These are phyloP conservation scores for Xiphophorus maculatus DNA, from an alignment of 2,113 vertebrate species.

Conservation along the genomic window DNA sequence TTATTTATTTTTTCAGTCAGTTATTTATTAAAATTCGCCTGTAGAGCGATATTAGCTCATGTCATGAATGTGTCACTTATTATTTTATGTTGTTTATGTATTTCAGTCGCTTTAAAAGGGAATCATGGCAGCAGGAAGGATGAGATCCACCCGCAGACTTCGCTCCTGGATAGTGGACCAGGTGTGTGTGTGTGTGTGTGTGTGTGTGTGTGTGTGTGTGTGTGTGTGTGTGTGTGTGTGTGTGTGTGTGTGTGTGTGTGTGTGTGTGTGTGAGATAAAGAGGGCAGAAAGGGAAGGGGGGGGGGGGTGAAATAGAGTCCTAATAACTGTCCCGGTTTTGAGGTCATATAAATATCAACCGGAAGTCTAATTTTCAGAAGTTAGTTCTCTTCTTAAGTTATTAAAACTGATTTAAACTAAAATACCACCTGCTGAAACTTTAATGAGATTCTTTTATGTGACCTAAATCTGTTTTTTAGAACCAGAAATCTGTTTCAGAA, in stretches of 20 bases:
- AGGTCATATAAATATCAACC: no score
- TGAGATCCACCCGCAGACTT: conserved; percentile 83
- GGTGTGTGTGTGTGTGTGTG: conserved; percentile 40
- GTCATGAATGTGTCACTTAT: not conserved
- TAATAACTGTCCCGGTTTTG: not conserved
- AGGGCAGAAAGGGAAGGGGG: not conserved
- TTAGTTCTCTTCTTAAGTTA: not conserved
- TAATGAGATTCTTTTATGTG: no score
- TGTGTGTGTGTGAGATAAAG: no score
- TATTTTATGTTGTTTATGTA: not conserved
- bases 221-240: no score
- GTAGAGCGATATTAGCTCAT: not conserved
- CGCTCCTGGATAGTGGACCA: conserved; percentile 88
- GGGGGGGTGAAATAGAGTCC: not conserved
- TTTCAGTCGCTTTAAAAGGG: not conserved
- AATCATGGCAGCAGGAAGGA: conserved; percentile 77
- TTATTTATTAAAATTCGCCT: not conserved
- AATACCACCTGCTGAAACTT: no score
- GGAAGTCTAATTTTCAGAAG: not conserved
- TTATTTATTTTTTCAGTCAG: not conserved
- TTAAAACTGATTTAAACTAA: no score
- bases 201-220: conserved; percentile 35
- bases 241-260: conserved; percentile 36
- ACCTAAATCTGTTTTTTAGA: no score
- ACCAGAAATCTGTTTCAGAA: no score